These are phyloP conservation scores for Corythornis madagascariensis DNA, from an alignment of 2,113 vertebrate species.

Conservation along the genomic window DNA sequence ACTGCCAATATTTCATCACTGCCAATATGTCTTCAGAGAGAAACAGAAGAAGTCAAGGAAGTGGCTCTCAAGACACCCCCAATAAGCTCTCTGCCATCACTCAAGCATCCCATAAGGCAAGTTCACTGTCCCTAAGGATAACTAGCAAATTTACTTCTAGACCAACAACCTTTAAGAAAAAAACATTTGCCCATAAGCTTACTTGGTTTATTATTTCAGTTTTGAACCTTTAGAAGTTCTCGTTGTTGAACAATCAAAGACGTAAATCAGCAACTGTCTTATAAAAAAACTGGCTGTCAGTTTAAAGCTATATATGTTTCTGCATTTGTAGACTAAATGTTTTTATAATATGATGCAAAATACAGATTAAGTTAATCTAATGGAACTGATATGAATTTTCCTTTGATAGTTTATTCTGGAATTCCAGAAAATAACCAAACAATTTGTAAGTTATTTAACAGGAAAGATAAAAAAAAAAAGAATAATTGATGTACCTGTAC, in stretches of 20 bases:
- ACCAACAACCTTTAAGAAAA: slow-evolving; percentile 9
- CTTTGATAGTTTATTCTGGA: not conserved
- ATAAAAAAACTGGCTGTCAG: not conserved
- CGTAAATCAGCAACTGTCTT: not conserved
- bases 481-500: not conserved
- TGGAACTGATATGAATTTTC: not conserved
- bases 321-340: not conserved
- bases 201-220: not conserved
- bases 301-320: not conserved
- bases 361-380: not conserved
- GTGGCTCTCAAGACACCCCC: slow-evolving; percentile 62
- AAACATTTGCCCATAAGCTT: not conserved
- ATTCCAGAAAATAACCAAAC: not conserved
- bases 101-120: slow-evolving; percentile 49
- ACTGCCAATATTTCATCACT: slow-evolving; percentile 68
- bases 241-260: slow-evolving; percentile 7
- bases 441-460: not conserved
- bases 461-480: not conserved
- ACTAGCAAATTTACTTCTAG: slow-evolving; percentile 38
- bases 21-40: slow-evolving; percentile 62
- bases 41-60: slow-evolving; percentile 67
- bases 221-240: slow-evolving; percentile 24
- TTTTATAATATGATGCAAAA: not conserved
- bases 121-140: slow-evolving; percentile 35
- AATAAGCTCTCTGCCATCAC: slow-evolving; percentile 68